These are phyloP conservation scores for Drosophila tsacasi DNA, from an alignment of 1,140 invertebrate species.

Conservation along the genomic window DNA sequence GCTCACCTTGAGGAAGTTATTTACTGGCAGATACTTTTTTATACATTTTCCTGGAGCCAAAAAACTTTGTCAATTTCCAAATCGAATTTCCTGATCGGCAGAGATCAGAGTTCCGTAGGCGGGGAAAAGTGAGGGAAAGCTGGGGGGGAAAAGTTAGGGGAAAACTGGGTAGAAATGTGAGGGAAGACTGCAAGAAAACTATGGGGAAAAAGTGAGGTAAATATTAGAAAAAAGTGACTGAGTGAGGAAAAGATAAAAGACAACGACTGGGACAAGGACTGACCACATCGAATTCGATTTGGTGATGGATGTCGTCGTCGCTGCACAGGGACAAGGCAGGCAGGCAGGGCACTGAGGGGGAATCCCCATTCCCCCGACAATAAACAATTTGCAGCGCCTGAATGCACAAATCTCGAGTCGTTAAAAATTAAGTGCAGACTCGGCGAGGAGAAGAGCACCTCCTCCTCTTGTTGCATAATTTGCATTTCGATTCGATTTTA, in stretches of 20 bases:
- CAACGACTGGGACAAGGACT: constrained; percentile 35
- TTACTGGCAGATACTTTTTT: not conserved
- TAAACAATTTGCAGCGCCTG: constrained; percentile 83
- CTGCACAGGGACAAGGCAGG: constrained; percentile 17
- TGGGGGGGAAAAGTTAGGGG: not conserved
- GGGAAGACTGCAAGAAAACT: no score
- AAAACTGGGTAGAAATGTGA: not conserved
- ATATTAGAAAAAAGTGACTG: not conserved
- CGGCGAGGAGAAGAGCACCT: not conserved
- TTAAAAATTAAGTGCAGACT: constrained; percentile 77
- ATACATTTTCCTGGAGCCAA: not conserved
- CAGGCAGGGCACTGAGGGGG: constrained; percentile 41
- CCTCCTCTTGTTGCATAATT: constrained; percentile 70
- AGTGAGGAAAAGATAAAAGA: constrained; percentile 24
- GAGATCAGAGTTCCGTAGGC: not conserved
- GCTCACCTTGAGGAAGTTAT: constrained; percentile 1
- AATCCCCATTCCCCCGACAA: constrained; percentile 47
- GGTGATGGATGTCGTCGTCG: constrained; percentile 50
- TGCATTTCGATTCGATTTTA: constrained; percentile 84
- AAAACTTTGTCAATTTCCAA: not conserved
- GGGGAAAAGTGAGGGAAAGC: not conserved
- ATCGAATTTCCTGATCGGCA: not conserved
- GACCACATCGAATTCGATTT: constrained; percentile 78
- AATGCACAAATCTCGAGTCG: constrained; percentile 80
- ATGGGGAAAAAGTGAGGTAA: not conserved